Evolutionary conservation across 2,888 invertebrate species (phyloP).

Genomic region (Sminthurinus aureus): DNA sequence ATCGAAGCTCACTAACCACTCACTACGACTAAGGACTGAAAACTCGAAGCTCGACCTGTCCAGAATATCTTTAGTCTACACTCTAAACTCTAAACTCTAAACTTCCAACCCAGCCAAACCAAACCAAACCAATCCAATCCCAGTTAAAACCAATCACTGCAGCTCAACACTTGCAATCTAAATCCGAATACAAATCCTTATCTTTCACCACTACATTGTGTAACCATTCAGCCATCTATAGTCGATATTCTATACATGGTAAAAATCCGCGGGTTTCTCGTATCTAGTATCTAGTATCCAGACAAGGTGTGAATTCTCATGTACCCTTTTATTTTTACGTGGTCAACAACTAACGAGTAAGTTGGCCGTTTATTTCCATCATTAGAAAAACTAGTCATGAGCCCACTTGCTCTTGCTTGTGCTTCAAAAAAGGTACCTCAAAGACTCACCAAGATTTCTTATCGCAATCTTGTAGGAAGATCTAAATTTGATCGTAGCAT

Average conservation of each 20-base stretch:
- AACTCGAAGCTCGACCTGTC: not conserved
- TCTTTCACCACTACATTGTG: not conserved
- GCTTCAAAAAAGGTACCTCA: slow-evolving; percentile 3
- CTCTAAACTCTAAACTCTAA: slow-evolving; percentile 13
- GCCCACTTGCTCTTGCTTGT: not conserved
- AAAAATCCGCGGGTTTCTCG: not conserved
- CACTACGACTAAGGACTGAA: not conserved
- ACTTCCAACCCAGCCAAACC: not conserved
- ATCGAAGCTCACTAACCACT: no score
- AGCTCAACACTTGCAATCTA: slow-evolving; percentile 25
- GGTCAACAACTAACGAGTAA: no score
- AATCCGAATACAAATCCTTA: slow-evolving; percentile 1
- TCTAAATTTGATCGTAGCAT: not conserved
- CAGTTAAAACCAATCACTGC: slow-evolving; percentile 34
- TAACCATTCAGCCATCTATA: not conserved
- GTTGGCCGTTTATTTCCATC: not conserved
- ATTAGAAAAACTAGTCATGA: no score
- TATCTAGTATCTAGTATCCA: no score
- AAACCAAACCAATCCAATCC: not conserved
- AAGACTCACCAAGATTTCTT: not conserved
- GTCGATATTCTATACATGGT: not conserved
- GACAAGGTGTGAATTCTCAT: not conserved
- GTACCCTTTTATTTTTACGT: no score
- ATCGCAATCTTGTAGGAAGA: not conserved
- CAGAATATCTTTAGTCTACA: slow-evolving; percentile 38